These are phyloP conservation scores for Laodelphax striatellus DNA, from an alignment of 1,140 invertebrate species.

Conservation along the genomic window DNA sequence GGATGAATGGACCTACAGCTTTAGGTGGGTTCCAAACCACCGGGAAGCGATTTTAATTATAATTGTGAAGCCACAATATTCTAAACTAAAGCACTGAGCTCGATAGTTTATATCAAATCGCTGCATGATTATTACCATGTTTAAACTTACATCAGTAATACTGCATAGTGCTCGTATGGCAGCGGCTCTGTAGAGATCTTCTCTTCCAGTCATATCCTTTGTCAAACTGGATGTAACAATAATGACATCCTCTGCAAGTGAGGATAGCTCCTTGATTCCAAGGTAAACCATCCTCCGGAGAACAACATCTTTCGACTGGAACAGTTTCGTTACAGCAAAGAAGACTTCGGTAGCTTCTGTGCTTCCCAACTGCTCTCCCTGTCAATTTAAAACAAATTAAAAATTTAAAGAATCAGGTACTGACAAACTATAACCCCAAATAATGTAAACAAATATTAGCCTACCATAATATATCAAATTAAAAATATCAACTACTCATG, in stretches of 20 bases:
- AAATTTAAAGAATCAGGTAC: too few relatives aligned
- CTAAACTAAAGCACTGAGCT: too few relatives aligned
- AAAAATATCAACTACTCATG: background rate
- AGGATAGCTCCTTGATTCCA: conserved; percentile 93
- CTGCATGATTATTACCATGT: too few relatives aligned
- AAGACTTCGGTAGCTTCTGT: conserved; percentile 97
- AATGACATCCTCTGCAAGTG: conserved; percentile 95
- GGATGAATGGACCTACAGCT: too few relatives aligned
- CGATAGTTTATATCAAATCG: too few relatives aligned
- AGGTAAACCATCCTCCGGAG: conserved; percentile 90
- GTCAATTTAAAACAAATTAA: conserved; percentile 17
- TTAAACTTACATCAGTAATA: conserved; percentile 73
- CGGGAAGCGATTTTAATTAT: too few relatives aligned
- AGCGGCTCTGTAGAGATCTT: conserved; percentile 89
- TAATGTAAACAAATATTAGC: background rate
- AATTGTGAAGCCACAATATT: background rate
- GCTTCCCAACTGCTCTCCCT: conserved; percentile 80
- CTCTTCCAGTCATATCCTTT: conserved; percentile 99
- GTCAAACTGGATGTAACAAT: conserved; percentile 97
- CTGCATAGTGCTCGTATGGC: conserved; percentile 94
- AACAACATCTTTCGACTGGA: conserved; percentile 93
- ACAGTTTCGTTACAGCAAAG: conserved; percentile 98
- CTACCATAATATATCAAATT: background rate
- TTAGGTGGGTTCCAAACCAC: too few relatives aligned
- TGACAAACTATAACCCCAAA: too few relatives aligned